These are phyloP conservation scores for Pachymerium ferrugineum DNA, from an alignment of 2,888 invertebrate genomes.

Conservation along the genomic window DNA sequence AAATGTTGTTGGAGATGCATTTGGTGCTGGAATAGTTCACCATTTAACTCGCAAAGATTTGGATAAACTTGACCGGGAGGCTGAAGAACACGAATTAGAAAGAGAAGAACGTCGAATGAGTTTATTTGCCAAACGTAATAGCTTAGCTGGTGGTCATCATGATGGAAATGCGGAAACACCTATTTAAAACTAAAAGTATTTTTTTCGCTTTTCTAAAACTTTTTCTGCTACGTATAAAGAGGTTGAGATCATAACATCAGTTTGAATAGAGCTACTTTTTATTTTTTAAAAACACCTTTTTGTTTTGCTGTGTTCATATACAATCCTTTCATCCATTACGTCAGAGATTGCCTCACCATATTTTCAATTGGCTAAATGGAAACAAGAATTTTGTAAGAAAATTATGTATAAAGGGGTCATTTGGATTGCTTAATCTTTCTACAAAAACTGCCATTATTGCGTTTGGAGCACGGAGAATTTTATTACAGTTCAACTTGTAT, in stretches of 20 bases:
- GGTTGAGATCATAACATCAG: background rate
- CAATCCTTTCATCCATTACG: too few species aligned
- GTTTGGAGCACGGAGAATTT: background rate
- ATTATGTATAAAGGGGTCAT: too few species aligned
- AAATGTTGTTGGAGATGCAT: slow-evolving; percentile 56
- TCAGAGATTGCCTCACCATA: too few species aligned
- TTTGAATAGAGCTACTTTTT: too few species aligned
- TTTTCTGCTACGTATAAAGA: background rate
- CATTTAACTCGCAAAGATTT: slow-evolving; percentile 51
- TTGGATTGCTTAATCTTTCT: background rate
- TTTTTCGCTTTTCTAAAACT: background rate
- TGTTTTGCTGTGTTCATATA: too few species aligned
- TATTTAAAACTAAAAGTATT: background rate
- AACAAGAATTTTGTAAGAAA: too few species aligned
- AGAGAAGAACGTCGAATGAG: slow-evolving; percentile 31
- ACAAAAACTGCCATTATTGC: slow-evolving; percentile 7
- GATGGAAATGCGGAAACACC: slow-evolving; percentile 11
- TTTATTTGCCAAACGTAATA: background rate
- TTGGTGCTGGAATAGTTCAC: slow-evolving; percentile 55
- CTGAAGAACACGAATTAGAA: slow-evolving; percentile 37
- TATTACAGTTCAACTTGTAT: too few species aligned
- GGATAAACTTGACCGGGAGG: slow-evolving; percentile 42
- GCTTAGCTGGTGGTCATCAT: background rate
- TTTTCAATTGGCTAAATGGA: too few species aligned
- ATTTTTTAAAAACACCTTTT: too few species aligned